Conservation (phyloP, 2,113 vertebrate genomes). For the Mastomys natalensis region DNA sequence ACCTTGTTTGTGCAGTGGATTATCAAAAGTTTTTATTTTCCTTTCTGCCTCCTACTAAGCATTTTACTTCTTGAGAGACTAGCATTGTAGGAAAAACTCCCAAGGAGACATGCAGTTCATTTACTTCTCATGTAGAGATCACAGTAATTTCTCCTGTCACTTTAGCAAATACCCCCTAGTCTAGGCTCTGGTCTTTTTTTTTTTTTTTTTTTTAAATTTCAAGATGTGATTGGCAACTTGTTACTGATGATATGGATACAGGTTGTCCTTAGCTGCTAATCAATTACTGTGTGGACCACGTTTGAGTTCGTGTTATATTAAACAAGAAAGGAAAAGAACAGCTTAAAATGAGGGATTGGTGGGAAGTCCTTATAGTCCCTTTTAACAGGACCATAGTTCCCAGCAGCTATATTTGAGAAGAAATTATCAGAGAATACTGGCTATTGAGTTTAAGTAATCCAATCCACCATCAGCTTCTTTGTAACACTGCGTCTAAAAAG, state of each 20-base stretch:
- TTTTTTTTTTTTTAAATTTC: neutral
- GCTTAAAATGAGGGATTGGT: neutral
- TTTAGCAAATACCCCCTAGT: neutral
- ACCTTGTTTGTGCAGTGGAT: neutral
- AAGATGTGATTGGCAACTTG: slow-evolving; percentile 54
- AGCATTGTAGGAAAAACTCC: slow-evolving; percentile 33
- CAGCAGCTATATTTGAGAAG: slow-evolving; percentile 46
- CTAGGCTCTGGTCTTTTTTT: neutral
- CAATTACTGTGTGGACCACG: slow-evolving; percentile 8
- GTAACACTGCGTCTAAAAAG: slow-evolving; percentile 69
- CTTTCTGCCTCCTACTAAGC: slow-evolving; percentile 7
- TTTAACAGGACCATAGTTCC: slow-evolving; percentile 52
- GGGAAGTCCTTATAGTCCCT: slow-evolving; percentile 25
- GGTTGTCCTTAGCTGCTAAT: slow-evolving; percentile 35
- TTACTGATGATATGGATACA: neutral
- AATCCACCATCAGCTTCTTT: slow-evolving; percentile 34
- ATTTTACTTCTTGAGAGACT: slow-evolving; percentile 48
- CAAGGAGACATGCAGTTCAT: neutral
- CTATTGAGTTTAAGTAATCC: slow-evolving; percentile 69
- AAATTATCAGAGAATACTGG: slow-evolving; percentile 32
- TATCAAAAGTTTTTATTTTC: slow-evolving; percentile 55
- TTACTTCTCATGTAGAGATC: slow-evolving; percentile 55
- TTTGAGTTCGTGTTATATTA: slow-evolving; percentile 61
- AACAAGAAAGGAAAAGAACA: slow-evolving; percentile 29
- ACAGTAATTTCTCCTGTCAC: slow-evolving; percentile 34